Base-by-base conservation (phyloP, 2,888 invertebrate species). In the Microctonus aethiopoides region DNA sequence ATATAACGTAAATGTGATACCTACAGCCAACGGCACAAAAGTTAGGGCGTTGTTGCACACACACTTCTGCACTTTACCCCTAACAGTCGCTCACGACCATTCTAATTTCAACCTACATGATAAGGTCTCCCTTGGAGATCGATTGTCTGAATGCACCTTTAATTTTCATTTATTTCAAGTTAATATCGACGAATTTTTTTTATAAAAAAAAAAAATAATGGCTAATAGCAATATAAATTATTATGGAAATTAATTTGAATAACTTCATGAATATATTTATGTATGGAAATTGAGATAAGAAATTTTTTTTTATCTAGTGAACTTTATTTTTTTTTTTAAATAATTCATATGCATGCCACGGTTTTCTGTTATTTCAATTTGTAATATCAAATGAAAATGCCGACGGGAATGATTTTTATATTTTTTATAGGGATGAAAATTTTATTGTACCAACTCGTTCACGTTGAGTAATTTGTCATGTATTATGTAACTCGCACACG, bases 1-100 rank as follows among this genome's bases (percentile, higher is more conserved):
- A 16, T n/a, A 57, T 20, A 6, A 9, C 10, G 9, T 57, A 57
- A 32, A 57, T n/a, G 29, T 46, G 16, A 46, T 46, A 20, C n/a
- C n/a, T n/a, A n/a, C 7, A 46, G 6, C 16, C 20, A 46, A 16
- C 16, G 46, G 46, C 16, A 16, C 46, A 46, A 46, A 46, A 46
- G 16, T 54, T 54, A 6, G 57, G 57, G 57, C 57, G 57, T 34
- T 57, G 57, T 57, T 57, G 20, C 57, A 57, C 32, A 29, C 57
- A 26, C 57, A 57, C 16, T 57, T n/a, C 3, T 32, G 34, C 32
- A 26, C 54, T 24, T 13, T n/a, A 4, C 46, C 36, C 46, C 16
- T n/a, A 7, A 46, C 16, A 46, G 10, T 57, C 16, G 13, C 57
- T 57, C 20, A 57, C 34, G 29, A 16, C 57, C 11, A 26, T 24